phyloP scores from a whole-genome alignment of 1,140 invertebrate genomes.

The Nebria ingens region DNA sequence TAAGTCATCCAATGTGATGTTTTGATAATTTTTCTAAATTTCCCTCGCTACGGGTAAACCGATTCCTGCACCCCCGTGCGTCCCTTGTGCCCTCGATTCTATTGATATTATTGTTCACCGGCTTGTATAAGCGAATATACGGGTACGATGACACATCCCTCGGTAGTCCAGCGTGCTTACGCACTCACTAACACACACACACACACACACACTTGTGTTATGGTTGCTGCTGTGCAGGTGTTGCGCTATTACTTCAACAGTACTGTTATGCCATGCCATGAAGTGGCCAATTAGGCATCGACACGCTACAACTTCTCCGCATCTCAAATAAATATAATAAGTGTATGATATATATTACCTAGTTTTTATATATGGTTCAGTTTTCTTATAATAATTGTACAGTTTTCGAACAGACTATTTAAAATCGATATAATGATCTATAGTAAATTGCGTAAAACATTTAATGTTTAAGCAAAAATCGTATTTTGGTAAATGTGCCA shows the following conservation, averaged over 20 bases:
- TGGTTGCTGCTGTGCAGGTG: background rate
- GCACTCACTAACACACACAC: background rate
- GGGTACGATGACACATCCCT: background rate
- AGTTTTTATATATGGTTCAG: background rate
- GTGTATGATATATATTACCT: background rate
- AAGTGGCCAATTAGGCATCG: background rate
- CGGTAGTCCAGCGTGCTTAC: background rate
- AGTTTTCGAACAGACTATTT: too few species aligned
- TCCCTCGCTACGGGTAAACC: too few species aligned
- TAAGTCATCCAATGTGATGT: too few species aligned
- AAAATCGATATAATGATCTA: too few species aligned
- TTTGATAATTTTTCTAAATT: too few species aligned
- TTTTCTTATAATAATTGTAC: too few species aligned
- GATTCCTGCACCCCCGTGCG: background rate
- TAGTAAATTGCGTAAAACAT: too few species aligned
- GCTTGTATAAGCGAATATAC: background rate
- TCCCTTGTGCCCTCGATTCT: background rate
- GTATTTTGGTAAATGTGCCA: too few species aligned
- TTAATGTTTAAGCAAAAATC: too few species aligned
- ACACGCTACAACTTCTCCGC: background rate
- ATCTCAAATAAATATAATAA: background rate
- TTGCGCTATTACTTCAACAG: background rate
- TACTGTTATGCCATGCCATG: constrained; percentile 4
- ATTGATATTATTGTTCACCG: background rate
- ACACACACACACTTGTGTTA: background rate